Percentiles rank a stretch among this genome's conserved stretches.
Evolutionary conservation across 1,140 invertebrate species (phyloP).

Genomic region (Nebria ingens): DNA sequence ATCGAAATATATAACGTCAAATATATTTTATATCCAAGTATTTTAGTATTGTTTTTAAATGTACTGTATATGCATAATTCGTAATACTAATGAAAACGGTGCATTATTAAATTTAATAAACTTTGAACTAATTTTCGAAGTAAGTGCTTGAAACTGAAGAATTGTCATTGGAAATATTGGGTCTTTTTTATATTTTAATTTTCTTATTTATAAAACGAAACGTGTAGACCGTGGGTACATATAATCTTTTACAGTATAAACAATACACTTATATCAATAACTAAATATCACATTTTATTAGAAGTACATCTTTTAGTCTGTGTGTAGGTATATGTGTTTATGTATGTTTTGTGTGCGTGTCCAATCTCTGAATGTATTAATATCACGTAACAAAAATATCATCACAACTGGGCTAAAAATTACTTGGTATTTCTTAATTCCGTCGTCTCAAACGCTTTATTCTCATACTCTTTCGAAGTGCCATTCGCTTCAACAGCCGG

Average conservation of each 20-base stretch:
- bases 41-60: too few relatives aligned
- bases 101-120: too few relatives aligned
- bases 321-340: background rate
- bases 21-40: too few relatives aligned
- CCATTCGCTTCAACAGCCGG: background rate
- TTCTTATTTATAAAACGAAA: too few relatives aligned
- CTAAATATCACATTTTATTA: constrained; percentile 10
- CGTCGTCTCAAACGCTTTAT: background rate
- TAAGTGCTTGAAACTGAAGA: too few relatives aligned
- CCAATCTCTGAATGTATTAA: background rate
- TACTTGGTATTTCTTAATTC: background rate
- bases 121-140: too few relatives aligned
- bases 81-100: too few relatives aligned
- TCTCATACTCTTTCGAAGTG: background rate
- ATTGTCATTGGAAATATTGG: too few relatives aligned
- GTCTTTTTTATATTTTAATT: too few relatives aligned
- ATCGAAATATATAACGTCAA: too few relatives aligned
- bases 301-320: background rate
- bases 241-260: background rate
- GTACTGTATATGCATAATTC: too few relatives aligned
- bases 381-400: background rate
- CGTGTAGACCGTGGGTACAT: background rate
- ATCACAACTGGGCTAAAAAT: background rate
- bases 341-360: too few relatives aligned
- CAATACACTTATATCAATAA: constrained; percentile 3